These are phyloP conservation scores for Heptranchias perlo DNA, from an alignment of 2,113 vertebrate genomes.

Conservation along the genomic window DNA sequence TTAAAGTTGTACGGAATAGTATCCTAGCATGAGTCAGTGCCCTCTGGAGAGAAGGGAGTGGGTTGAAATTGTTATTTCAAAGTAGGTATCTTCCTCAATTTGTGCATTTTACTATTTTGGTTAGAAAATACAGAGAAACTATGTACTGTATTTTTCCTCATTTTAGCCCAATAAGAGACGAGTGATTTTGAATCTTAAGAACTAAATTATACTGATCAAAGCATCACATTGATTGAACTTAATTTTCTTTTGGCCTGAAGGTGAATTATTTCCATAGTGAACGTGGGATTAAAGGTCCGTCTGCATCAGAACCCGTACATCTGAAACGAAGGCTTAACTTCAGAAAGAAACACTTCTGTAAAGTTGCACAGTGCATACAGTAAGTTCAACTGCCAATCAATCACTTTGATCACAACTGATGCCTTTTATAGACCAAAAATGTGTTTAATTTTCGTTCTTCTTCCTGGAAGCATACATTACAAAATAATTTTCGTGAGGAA, in stretches of 20 bases:
- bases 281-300: background rate
- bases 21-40: background rate
- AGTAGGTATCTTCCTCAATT: background rate
- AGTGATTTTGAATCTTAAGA: background rate
- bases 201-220: background rate
- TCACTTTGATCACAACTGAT: background rate
- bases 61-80: background rate
- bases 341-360: background rate
- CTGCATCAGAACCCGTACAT: background rate
- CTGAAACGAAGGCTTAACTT: background rate
- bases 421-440: background rate
- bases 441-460: background rate
- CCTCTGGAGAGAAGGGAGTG: background rate
- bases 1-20: background rate
- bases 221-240: background rate
- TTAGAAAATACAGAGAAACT: background rate
- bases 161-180: background rate
- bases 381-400: background rate
- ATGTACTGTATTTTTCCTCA: background rate
- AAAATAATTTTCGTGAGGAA: background rate
- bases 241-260: background rate
- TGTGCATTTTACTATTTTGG: no score
- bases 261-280: conserved; percentile 1
- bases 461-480: background rate
- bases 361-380: background rate